Evolutionary conservation across 2,797 vertebrate species (phyloP).

Genomic region (Lerista edwardsae): DNA sequence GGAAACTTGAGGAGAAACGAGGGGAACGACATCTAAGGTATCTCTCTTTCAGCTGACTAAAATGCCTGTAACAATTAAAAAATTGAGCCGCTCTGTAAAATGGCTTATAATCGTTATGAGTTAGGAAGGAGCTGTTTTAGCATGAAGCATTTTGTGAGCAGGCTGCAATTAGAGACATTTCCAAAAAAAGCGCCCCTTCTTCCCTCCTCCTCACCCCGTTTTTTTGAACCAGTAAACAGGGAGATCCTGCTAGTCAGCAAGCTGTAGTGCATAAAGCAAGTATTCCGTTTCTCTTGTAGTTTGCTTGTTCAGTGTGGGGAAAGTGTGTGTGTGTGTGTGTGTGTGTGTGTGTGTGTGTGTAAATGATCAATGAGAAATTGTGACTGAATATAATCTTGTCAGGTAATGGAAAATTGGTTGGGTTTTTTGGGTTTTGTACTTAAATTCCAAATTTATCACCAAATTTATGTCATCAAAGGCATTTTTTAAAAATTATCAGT

Average conservation of each 20-base stretch:
- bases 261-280: constrained; percentile 45
- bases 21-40: constrained; percentile 68
- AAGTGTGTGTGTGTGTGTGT: not conserved
- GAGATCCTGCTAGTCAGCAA: constrained; percentile 52
- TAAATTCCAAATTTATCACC: no score
- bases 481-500: constrained; percentile 39
- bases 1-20: constrained; percentile 64
- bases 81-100: constrained; percentile 48
- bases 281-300: not conserved
- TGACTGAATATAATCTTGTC: no score
- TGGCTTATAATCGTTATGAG: constrained; percentile 43
- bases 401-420: not conserved
- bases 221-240: constrained; percentile 57
- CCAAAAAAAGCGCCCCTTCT: not conserved
- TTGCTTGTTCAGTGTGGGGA: not conserved
- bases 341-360: not conserved
- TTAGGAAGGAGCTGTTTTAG: constrained; percentile 45
- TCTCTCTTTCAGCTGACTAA: constrained; percentile 43
- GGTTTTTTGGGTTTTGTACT: no score
- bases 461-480: no score
- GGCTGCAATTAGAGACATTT: constrained; percentile 10
- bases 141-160: constrained; percentile 56
- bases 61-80: constrained; percentile 49
- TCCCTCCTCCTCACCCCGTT: not conserved
- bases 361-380: not conserved